A percentile compares a stretch with the other conserved stretches of the same genome.
phyloP scores from a whole-genome alignment of 1,140 invertebrate genomes.

The Anastrepha ludens region DNA sequence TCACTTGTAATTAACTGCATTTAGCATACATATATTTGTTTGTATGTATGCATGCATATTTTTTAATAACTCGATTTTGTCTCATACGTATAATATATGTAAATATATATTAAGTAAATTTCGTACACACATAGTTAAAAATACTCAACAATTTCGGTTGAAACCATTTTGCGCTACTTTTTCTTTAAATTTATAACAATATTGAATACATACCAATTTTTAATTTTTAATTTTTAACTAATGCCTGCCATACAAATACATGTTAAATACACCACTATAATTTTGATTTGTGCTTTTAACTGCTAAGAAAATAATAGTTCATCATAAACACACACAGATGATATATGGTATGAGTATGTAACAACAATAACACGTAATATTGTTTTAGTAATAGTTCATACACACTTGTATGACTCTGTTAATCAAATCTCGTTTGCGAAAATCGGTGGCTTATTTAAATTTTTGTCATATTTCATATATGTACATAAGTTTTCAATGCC shows the following conservation, averaged over 20 bases:
- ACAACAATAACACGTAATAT: neutral
- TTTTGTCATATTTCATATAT: neutral
- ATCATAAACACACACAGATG: neutral
- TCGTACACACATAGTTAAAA: constrained; percentile 64
- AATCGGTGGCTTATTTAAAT: constrained; percentile 24
- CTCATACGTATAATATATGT: constrained; percentile 58
- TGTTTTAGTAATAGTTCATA: neutral
- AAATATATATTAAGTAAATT: constrained; percentile 61
- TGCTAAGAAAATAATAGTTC: constrained; percentile 4
- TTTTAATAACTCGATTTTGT: constrained; percentile 59
- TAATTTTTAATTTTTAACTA: neutral
- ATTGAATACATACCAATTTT: constrained; percentile 36
- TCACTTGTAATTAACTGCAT: neutral
- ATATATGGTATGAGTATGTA: neutral
- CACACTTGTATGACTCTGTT: neutral
- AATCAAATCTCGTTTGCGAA: constrained; percentile 36
- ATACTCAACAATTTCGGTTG: constrained; percentile 55
- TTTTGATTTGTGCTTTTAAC: constrained; percentile 29
- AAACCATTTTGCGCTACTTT: constrained; percentile 44
- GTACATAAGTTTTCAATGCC: neutral
- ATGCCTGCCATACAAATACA: neutral
- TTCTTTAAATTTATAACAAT: constrained; percentile 40
- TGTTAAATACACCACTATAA: neutral
- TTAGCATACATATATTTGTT: constrained; percentile 19
- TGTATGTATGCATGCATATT: constrained; percentile 14